phyloP scores from a whole-genome alignment of 2,888 invertebrate species.

The Leistus spinibarbis region DNA sequence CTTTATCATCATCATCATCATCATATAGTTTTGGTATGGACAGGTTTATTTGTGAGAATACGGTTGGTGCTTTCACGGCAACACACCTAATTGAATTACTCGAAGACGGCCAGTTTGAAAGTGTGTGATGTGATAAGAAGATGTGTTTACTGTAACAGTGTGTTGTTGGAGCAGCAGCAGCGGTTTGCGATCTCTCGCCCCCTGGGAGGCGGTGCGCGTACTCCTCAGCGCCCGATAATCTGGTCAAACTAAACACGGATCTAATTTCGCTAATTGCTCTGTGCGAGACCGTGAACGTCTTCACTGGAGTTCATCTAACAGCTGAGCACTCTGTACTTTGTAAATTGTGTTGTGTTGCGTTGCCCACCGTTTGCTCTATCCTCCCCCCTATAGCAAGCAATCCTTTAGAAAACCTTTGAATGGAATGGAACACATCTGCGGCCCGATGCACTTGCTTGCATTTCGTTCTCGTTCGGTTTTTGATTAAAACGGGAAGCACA shows the following conservation, averaged over 20 bases:
- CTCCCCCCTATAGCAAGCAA: neutral
- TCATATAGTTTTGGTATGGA: neutral
- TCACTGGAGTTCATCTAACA: conserved; percentile 28
- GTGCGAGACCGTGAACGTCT: conserved; percentile 43
- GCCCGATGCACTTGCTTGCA: neutral
- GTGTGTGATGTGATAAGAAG: conserved; percentile 27
- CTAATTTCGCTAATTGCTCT: conserved; percentile 52
- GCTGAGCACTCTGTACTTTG: conserved; percentile 20
- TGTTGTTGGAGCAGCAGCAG: neutral
- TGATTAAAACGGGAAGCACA: conserved; percentile 14
- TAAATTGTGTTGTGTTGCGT: conserved; percentile 16
- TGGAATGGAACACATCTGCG: neutral
- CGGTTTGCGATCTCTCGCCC: conserved; percentile 4
- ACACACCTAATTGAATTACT: conserved; percentile 33
- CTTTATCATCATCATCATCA: neutral
- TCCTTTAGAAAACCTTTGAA: neutral
- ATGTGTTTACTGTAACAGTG: conserved; percentile 21
- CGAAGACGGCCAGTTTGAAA: conserved; percentile 30
- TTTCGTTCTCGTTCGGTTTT: neutral
- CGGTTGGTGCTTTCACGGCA: conserved; percentile 12
- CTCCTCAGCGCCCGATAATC: conserved; percentile 49
- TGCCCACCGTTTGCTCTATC: neutral
- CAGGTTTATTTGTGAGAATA: neutral
- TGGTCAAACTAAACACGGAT: conserved; percentile 51
- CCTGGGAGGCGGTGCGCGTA: neutral